phyloP scores from a whole-genome alignment of 2,888 invertebrate species.

The Scaptomyza caliginosa region DNA sequence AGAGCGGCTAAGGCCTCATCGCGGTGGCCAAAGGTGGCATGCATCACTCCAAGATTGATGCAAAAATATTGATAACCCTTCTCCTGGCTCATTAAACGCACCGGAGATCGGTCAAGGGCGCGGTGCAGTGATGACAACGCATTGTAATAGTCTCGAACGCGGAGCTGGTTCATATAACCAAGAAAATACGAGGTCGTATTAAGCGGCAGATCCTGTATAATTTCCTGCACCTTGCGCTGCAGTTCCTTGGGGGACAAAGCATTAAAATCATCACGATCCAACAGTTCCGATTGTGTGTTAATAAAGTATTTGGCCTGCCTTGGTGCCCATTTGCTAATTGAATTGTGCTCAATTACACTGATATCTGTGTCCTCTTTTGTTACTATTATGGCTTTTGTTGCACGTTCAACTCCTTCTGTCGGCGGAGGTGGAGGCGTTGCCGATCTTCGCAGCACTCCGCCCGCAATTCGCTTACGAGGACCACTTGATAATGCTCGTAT shows the following conservation, averaged over 20 bases:
- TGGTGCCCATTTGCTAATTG: slow-evolving; percentile 91
- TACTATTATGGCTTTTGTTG: slow-evolving; percentile 15
- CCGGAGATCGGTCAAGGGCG: slow-evolving; percentile 90
- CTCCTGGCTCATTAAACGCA: slow-evolving; percentile 90
- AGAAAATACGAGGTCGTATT: slow-evolving; percentile 88
- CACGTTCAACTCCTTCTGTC: background rate
- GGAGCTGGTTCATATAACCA: slow-evolving; percentile 94
- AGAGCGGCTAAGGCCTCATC: slow-evolving; percentile 91
- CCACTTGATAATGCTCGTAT: slow-evolving; percentile 74
- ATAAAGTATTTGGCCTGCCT: slow-evolving; percentile 95
- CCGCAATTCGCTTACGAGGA: slow-evolving; percentile 59
- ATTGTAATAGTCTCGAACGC: slow-evolving; percentile 92
- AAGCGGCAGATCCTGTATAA: slow-evolving; percentile 82
- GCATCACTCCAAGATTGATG: slow-evolving; percentile 94
- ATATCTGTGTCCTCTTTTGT: slow-evolving; percentile 2
- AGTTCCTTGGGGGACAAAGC: slow-evolving; percentile 91
- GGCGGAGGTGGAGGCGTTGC: slow-evolving; percentile 32
- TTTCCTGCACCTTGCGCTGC: slow-evolving; percentile 86
- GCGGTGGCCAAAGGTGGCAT: slow-evolving; percentile 90
- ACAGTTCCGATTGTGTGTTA: slow-evolving; percentile 92
- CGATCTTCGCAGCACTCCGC: slow-evolving; percentile 58
- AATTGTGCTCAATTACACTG: slow-evolving; percentile 56
- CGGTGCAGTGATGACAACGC: slow-evolving; percentile 84
- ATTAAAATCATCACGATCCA: slow-evolving; percentile 92
- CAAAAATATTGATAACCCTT: slow-evolving; percentile 93